Evolutionary conservation across 2,797 vertebrate genomes (phyloP).

Genomic region (Rhyacichthys aspro): DNA sequence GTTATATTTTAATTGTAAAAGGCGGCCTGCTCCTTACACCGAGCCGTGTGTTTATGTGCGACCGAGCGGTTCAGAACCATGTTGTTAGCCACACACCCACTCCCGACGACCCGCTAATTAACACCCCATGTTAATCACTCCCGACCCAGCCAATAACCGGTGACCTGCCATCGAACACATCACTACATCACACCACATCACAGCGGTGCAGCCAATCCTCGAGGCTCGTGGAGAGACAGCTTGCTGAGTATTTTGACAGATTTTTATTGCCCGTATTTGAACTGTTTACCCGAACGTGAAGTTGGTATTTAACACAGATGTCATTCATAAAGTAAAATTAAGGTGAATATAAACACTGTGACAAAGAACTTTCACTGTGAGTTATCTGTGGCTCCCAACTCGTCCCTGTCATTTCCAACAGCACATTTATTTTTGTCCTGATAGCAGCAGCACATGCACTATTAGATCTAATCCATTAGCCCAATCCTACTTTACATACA

Average conservation of each 20-base stretch:
- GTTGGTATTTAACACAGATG: slow-evolving; percentile 42
- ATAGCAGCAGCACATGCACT: slow-evolving; percentile 39
- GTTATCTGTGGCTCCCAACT: slow-evolving; percentile 53
- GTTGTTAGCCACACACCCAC: slow-evolving; percentile 72
- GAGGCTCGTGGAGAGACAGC: slow-evolving; percentile 33
- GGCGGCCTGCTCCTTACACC: slow-evolving; percentile 21
- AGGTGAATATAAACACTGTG: slow-evolving; percentile 35
- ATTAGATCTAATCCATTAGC: slow-evolving; percentile 63
- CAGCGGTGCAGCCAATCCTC: slow-evolving; percentile 46
- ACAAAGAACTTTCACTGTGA: slow-evolving; percentile 31
- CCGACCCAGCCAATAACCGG: slow-evolving; percentile 75
- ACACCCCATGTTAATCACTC: slow-evolving; percentile 82
- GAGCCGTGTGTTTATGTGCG: slow-evolving; percentile 52
- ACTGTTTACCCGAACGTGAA: slow-evolving; percentile 36
- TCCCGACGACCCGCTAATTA: slow-evolving; percentile 76
- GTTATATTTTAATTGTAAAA: slow-evolving; percentile 55
- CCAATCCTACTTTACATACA: slow-evolving; percentile 63
- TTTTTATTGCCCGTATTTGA: slow-evolving; percentile 23
- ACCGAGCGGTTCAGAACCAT: slow-evolving; percentile 53
- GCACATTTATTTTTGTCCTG: slow-evolving; percentile 59
- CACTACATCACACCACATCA: slow-evolving; percentile 62
- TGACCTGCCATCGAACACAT: slow-evolving; percentile 75
- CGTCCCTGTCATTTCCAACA: slow-evolving; percentile 36
- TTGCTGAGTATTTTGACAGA: slow-evolving; percentile 59
- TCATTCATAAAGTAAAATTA: slow-evolving; percentile 25